Conservation (phyloP, 1,140 invertebrate genomes). For the Lepeophtheirus salmonis region DNA sequence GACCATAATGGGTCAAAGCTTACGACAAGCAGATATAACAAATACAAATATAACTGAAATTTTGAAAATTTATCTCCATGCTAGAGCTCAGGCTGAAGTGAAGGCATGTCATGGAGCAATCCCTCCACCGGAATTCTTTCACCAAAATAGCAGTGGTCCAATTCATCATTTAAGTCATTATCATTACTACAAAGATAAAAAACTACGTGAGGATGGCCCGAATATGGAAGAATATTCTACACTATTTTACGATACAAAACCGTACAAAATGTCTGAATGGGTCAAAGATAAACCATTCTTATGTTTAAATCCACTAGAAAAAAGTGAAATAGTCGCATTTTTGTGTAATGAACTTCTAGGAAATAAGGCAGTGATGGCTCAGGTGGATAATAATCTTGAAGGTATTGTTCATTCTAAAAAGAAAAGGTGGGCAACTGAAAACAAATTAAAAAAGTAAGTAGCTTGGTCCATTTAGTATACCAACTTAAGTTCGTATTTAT, state of each 20-base stretch:
- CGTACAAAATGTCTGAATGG: constrained; percentile 44
- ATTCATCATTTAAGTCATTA: constrained; percentile 18
- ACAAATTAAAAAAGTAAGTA: constrained; percentile 11
- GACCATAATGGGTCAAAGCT: constrained; percentile 66
- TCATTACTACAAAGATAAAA: constrained; percentile 20
- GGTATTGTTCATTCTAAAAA: constrained; percentile 30
- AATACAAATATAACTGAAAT: constrained; percentile 79
- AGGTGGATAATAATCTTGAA: constrained; percentile 35
- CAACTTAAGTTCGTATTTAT: too few relatives aligned
- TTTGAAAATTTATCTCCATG: constrained; percentile 65
- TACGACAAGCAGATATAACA: constrained; percentile 75
- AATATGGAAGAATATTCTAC: constrained; percentile 21
- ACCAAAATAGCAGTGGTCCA: constrained; percentile 13
- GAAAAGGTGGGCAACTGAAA: constrained; percentile 30
- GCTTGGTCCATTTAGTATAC: too few relatives aligned
- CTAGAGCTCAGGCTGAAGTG: constrained; percentile 62
- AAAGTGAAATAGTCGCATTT: constrained; percentile 66
- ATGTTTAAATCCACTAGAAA: constrained; percentile 60
- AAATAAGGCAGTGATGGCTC: constrained; percentile 58
- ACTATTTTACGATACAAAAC: constrained; percentile 22
- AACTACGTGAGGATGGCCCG: constrained; percentile 18
- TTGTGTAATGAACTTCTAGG: constrained; percentile 82
- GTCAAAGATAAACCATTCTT: constrained; percentile 55
- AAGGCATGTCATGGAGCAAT: constrained; percentile 36
- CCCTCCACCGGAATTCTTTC: too few relatives aligned